phyloP scores from a whole-genome alignment of 2,797 vertebrate genomes.

The Dicrostonyx torquatus region DNA sequence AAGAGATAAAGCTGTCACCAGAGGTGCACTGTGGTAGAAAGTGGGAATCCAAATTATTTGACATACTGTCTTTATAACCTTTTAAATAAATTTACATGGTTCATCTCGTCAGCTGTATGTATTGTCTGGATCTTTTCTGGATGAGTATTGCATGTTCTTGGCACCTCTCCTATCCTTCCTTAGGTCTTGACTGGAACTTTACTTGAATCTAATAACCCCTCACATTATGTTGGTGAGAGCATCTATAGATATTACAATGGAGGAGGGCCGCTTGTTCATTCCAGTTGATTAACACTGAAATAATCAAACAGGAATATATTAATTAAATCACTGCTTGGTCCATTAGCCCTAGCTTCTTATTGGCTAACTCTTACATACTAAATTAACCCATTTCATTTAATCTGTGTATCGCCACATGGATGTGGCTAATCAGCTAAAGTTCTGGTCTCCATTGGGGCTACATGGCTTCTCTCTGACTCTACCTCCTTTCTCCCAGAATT shows the following conservation, averaged over 20 bases:
- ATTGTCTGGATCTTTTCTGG: neutral
- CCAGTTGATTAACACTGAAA: accelerated
- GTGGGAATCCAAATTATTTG: neutral
- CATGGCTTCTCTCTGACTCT: too few species aligned
- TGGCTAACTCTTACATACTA: too few species aligned
- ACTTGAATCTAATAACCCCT: neutral
- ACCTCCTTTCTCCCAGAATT: too few species aligned
- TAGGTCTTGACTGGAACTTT: neutral
- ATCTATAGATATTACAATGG: slow-evolving; percentile 55
- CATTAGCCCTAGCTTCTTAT: too few species aligned
- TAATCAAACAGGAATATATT: too few species aligned
- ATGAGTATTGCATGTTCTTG: neutral
- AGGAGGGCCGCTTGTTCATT: too few species aligned
- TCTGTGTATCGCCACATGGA: too few species aligned
- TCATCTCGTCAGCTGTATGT: neutral
- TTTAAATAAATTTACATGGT: neutral
- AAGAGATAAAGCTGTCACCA: neutral
- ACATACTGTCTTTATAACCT: neutral
- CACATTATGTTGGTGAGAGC: too few species aligned
- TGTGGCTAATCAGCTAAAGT: too few species aligned
- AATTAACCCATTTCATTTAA: too few species aligned
- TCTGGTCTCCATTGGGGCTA: too few species aligned
- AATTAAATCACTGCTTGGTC: too few species aligned
- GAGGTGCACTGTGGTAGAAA: neutral
- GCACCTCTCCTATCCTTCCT: neutral